These are phyloP conservation scores for Onychomys torridus DNA, from an alignment of 2,797 vertebrate species.

Conservation along the genomic window DNA sequence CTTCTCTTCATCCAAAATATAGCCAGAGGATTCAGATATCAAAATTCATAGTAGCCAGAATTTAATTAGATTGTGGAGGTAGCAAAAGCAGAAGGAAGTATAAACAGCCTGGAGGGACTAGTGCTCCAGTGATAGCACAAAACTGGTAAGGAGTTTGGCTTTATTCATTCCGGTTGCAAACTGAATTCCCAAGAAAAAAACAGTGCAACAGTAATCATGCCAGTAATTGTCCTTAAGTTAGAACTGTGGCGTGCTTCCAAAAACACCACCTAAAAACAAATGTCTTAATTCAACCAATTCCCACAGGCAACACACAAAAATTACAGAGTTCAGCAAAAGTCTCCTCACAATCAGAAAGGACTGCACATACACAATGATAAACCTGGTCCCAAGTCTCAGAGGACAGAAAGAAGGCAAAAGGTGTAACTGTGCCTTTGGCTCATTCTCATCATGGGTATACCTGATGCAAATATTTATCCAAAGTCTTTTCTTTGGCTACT, in stretches of 20 bases:
- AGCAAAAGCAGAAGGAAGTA: constrained; percentile 43
- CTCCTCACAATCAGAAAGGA: constrained; percentile 4
- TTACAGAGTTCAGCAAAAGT: background rate
- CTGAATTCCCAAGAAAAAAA: background rate
- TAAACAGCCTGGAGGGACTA: background rate
- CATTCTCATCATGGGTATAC: background rate
- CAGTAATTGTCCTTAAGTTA: constrained; percentile 67
- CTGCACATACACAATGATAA: background rate
- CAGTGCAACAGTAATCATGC: background rate
- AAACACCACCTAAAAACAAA: constrained; percentile 67
- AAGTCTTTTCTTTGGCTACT: constrained; percentile 36
- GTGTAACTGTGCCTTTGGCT: constrained; percentile 1
- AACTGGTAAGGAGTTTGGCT: background rate
- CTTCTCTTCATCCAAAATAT: background rate
- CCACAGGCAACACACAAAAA: constrained; percentile 43
- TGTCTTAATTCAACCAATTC: constrained; percentile 58
- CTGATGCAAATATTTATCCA: constrained; percentile 42
- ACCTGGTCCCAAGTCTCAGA: background rate
- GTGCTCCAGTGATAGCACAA: background rate
- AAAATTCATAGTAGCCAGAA: constrained; percentile 32
- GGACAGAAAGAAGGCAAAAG: constrained; percentile 18
- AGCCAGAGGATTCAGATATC: background rate
- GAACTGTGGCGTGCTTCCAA: constrained; percentile 54
- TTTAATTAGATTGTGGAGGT: background rate
- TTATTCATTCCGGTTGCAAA: constrained; percentile 58